phyloP scores from a whole-genome alignment of 2,888 invertebrate genomes.

The Andricus quercusramuli region DNA sequence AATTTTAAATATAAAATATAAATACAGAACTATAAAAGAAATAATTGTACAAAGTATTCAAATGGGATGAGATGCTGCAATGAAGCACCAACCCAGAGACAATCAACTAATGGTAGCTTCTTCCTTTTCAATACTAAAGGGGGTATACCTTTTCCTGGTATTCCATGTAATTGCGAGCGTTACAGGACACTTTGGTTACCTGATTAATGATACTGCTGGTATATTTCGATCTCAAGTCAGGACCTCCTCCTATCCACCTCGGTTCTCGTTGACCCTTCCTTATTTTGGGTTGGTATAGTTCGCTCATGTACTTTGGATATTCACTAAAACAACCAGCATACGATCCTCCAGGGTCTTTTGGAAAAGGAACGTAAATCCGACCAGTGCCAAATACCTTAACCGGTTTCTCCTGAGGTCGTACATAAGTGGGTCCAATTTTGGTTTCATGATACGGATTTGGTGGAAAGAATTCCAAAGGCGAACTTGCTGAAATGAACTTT shows the following conservation, averaged over 20 bases:
- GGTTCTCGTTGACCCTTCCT: conserved; percentile 39
- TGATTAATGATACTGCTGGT: conserved; percentile 67
- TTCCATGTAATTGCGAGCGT: conserved; percentile 64
- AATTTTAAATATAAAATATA: background rate
- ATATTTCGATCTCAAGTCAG: conserved; percentile 64
- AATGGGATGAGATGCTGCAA: no score
- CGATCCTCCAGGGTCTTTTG: conserved; percentile 73
- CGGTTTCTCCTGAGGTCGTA: conserved; percentile 53
- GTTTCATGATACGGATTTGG: conserved; percentile 71
- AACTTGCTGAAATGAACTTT: conserved; percentile 51
- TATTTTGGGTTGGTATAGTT: conserved; percentile 50
- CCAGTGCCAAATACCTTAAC: conserved; percentile 47
- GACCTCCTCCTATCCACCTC: conserved; percentile 61
- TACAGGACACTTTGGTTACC: conserved; percentile 69
- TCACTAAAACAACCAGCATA: conserved; percentile 76
- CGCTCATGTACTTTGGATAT: conserved; percentile 70
- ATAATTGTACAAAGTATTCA: background rate
- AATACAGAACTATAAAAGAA: background rate
- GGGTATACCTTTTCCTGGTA: conserved; percentile 67
- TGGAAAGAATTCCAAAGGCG: conserved; percentile 68
- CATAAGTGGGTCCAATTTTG: conserved; percentile 62
- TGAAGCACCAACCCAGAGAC: background rate
- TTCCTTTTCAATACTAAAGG: conserved; percentile 26
- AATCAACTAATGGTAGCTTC: conserved; percentile 15
- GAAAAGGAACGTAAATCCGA: conserved; percentile 66